Conservation (phyloP, 2,113 vertebrate genomes). For the Monarcha castaneiventris region DNA sequence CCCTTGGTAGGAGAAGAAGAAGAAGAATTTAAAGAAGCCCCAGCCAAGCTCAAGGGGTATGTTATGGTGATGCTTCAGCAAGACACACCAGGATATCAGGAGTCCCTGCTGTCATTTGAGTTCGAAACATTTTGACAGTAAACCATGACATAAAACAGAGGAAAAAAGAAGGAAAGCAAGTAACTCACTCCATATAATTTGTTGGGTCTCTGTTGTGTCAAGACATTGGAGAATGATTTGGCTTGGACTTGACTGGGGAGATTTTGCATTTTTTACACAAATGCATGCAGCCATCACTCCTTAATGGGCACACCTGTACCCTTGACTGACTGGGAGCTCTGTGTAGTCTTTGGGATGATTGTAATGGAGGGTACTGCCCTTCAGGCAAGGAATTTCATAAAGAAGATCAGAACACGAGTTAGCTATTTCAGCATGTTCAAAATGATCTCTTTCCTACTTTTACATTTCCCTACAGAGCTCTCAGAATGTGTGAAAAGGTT, state of each 20-base stretch:
- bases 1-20: background rate
- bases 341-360: background rate
- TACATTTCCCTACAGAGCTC: background rate
- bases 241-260: background rate
- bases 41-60: background rate
- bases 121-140: background rate
- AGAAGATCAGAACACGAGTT: background rate
- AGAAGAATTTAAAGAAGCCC: background rate
- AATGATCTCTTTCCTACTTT: background rate
- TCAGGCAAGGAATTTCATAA: background rate
- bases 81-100: background rate
- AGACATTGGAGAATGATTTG: background rate
- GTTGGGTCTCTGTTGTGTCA: background rate
- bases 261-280: background rate
- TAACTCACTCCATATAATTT: background rate
- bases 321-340: background rate
- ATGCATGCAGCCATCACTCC: background rate
- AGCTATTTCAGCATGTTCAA: background rate
- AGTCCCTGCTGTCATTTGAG: background rate
- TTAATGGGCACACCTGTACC: background rate
- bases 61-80: background rate
- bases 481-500: background rate
- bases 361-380: background rate
- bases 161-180: background rate
- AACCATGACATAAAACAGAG: background rate